Evolutionary conservation across 2,888 invertebrate species (phyloP).

Genomic region (Lithophane ornitopus): DNA sequence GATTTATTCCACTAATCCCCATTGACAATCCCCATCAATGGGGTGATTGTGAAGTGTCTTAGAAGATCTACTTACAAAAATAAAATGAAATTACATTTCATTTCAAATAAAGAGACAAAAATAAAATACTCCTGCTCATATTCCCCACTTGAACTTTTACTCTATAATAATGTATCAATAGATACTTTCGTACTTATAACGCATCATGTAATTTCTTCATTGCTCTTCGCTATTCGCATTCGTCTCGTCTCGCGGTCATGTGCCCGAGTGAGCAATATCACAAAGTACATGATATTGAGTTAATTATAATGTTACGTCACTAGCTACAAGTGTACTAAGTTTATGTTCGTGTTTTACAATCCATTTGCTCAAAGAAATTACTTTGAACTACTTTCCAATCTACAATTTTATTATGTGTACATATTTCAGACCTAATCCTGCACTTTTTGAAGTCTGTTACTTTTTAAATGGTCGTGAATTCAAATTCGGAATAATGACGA

Average conservation of each 20-base stretch:
- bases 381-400: conserved; percentile 53
- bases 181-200: neutral
- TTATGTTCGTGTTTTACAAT: conserved; percentile 57
- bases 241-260: conserved; percentile 28
- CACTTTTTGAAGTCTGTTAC: too few species aligned
- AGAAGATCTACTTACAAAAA: neutral
- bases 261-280: conserved; percentile 15
- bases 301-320: conserved; percentile 54
- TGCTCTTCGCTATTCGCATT: conserved; percentile 15
- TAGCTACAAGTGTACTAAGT: conserved; percentile 37
- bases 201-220: conserved; percentile 17
- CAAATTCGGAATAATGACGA: too few species aligned
- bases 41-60: too few species aligned
- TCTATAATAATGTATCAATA: neutral
- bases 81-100: neutral
- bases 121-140: neutral
- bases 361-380: conserved; percentile 48
- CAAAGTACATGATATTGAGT: conserved; percentile 41
- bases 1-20: too few species aligned
- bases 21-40: too few species aligned
- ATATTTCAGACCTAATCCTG: conserved; percentile 22
- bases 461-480: too few species aligned
- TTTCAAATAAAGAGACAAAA: neutral
- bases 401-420: conserved; percentile 17
- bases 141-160: neutral